Conservation (phyloP, 2,113 vertebrate genomes). For the Capreolus pygargus region DNA sequence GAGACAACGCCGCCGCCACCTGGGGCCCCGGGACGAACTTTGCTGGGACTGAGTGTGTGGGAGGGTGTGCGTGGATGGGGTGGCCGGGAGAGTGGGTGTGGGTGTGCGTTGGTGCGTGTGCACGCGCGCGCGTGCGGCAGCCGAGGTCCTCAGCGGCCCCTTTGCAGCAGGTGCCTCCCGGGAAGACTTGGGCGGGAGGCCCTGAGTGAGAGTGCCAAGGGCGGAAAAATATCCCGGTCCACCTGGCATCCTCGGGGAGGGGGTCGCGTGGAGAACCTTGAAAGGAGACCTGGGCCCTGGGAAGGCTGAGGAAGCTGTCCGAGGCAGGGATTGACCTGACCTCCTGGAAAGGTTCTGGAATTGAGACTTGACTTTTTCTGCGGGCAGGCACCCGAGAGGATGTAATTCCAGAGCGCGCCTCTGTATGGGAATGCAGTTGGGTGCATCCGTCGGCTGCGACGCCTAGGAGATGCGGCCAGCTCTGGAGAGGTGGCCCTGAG, state of each 20-base stretch:
- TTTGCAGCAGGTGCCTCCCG: neutral
- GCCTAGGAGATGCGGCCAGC: neutral
- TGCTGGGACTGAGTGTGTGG: neutral
- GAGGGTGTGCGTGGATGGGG: neutral
- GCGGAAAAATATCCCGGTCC: neutral
- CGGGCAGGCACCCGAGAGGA: neutral
- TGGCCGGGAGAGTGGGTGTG: neutral
- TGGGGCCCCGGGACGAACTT: slow-evolving; percentile 45
- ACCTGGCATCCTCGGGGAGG: neutral
- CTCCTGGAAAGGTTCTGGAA: neutral
- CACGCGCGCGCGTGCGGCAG: neutral
- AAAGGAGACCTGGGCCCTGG: accelerated
- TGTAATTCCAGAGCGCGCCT: neutral
- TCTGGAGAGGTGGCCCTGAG: neutral
- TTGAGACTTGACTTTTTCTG: neutral
- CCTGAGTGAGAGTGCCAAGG: neutral
- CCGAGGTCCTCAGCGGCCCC: neutral
- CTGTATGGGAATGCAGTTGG: neutral
- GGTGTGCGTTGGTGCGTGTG: neutral
- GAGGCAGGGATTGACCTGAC: too few relatives aligned
- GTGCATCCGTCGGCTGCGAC: accelerated
- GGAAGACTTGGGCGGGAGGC: neutral
- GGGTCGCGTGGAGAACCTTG: accelerated
- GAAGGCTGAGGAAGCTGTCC: neutral
- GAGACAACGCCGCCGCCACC: neutral